Evolutionary conservation across 1,140 invertebrate genomes (phyloP), one percentile per base, ranked within the genome.

Genomic region (Orius insidiosus): DNA sequence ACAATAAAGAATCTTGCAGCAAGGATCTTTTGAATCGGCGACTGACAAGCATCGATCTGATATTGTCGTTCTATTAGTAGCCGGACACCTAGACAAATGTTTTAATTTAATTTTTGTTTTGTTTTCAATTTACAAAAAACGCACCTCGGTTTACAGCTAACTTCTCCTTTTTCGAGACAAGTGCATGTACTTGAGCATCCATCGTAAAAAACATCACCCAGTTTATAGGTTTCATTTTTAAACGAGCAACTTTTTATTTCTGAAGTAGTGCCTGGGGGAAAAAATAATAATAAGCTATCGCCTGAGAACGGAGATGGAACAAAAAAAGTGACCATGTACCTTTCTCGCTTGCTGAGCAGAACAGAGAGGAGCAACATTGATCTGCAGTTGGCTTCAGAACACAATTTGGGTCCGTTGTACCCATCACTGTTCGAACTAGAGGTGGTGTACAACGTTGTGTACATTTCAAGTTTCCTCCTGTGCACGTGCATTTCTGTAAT

Each of bases 1-100:
- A 57, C 85, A 89, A 1, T 85, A 64, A 40, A 85, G 76, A 50
- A 85, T 71, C 34, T 78, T 83, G 54, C 87, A 90, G 57, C 87
- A 90, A 1, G 75, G 60, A 59, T 92, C 85, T 10, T 76, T 74
- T 4, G 78, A 72, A 59, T 85, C 78, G 52, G 72, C 72, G 0
- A 83, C 69, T 54, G 75, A 73, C 10, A 81, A 70, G 56, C 82
- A 86, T 51, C 75, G 71, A 24, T 83, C 78, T 8, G 69, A 69
- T 48, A 58, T 66, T 31, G 50, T 32, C 53, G 19, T 55, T 48
- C 37, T 60, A 46, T 63, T 65, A 33, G 62, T 60, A 8, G 66
- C 54, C 2, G 64, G 64, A 4, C 74, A 76, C 54, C 73, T 75
- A 57, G 10, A 43, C 49, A 42, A 47, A 39, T 15, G 11, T 36